Conservation (phyloP, 2,113 vertebrate species). For the Pleuronectes platessa region DNA sequence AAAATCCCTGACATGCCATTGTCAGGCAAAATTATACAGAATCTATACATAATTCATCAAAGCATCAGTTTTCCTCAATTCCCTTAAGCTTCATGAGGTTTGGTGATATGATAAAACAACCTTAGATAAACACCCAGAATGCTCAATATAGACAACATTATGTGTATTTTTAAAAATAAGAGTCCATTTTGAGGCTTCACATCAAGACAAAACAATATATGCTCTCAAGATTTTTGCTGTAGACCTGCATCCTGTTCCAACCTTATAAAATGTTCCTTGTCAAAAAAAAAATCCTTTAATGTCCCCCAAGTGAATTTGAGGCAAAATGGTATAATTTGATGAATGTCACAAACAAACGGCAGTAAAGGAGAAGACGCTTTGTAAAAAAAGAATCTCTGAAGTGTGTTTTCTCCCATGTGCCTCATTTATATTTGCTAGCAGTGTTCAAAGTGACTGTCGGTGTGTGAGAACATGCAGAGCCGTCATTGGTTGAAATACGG, state of each 20-base stretch:
- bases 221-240: background rate
- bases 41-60: background rate
- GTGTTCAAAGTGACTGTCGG: slow-evolving; percentile 59
- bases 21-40: background rate
- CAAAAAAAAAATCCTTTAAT: slow-evolving; percentile 10
- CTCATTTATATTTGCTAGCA: slow-evolving; percentile 53
- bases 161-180: background rate
- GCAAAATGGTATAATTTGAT: slow-evolving; percentile 29
- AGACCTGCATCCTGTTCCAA: slow-evolving; percentile 24
- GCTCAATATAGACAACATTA: background rate
- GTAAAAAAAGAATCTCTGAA: slow-evolving; percentile 27
- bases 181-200: background rate
- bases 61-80: background rate
- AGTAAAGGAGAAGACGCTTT: slow-evolving; percentile 6
- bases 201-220: background rate
- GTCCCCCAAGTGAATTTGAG: slow-evolving; percentile 8
- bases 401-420: slow-evolving; percentile 47
- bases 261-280: slow-evolving; percentile 21
- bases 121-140: background rate
- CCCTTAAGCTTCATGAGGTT: background rate
- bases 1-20: background rate
- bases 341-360: slow-evolving; percentile 15
- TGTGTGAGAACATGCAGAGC: slow-evolving; percentile 45
- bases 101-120: background rate
- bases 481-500: slow-evolving; percentile 44